phyloP scores from a whole-genome alignment of 2,113 vertebrate genomes.

The Toxotes jaculatrix region DNA sequence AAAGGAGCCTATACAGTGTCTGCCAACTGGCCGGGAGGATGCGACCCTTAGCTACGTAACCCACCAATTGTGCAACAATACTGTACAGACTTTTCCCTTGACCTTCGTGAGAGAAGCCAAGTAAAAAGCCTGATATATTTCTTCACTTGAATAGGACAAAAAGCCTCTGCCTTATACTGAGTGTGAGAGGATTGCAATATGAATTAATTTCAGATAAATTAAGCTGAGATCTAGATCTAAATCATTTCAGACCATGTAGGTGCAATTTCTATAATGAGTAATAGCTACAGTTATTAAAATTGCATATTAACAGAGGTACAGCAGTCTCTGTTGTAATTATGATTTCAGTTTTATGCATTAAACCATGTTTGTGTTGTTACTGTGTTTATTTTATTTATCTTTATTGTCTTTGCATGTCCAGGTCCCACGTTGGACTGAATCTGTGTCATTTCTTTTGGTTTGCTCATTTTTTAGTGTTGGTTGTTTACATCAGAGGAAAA shows the following conservation, averaged over 20 bases:
- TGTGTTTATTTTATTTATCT: neutral
- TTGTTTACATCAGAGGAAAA: neutral
- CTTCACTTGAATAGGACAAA: neutral
- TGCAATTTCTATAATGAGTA: too few species aligned
- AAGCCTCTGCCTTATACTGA: conserved; percentile 6
- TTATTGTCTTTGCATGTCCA: neutral
- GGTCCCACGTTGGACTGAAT: neutral
- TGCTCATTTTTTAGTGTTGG: neutral
- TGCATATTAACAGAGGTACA: too few species aligned
- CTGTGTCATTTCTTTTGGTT: neutral
- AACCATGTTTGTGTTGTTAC: neutral
- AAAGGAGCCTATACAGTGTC: conserved; percentile 68
- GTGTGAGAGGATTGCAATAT: neutral
- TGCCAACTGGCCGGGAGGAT: conserved; percentile 61
- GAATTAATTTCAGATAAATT: neutral
- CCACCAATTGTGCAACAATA: conserved; percentile 71
- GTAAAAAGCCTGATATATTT: conserved; percentile 21
- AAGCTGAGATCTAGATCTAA: neutral
- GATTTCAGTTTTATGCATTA: neutral
- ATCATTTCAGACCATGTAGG: neutral
- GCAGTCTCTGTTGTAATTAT: neutral
- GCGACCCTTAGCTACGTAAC: conserved; percentile 33
- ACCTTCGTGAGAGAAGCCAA: conserved; percentile 59
- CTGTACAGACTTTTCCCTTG: conserved; percentile 75
- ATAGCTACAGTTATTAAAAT: too few species aligned